Conservation (phyloP, 2,797 vertebrate species). For the Semotilus atromaculatus region DNA sequence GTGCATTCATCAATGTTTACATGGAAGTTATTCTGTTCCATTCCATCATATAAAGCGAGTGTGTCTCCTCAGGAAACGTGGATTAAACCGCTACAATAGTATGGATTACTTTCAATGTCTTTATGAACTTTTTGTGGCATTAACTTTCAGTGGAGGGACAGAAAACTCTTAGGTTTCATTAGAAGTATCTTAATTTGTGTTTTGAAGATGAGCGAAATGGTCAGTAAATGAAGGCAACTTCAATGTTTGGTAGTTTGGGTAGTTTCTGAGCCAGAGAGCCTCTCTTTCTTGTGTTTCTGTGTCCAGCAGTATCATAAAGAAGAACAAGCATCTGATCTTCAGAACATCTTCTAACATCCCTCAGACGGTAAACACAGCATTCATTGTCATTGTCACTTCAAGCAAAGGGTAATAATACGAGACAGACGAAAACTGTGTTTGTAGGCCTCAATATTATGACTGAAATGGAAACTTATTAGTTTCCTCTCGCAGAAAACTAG, state of each 20-base stretch:
- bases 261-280: background rate
- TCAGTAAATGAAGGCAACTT: background rate
- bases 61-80: background rate
- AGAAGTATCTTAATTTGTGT: background rate
- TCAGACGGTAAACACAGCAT: background rate
- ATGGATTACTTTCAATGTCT: background rate
- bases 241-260: background rate
- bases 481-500: background rate
- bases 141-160: background rate
- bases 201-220: background rate
- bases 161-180: background rate
- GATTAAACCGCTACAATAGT: background rate
- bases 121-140: background rate
- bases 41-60: background rate
- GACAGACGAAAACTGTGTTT: background rate
- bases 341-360: no score
- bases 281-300: background rate
- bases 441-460: conserved; percentile 34
- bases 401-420: background rate
- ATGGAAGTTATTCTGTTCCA: background rate
- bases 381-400: background rate
- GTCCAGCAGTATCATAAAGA: background rate
- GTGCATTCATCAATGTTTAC: background rate
- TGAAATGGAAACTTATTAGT: background rate
- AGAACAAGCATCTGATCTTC: background rate